Evolutionary conservation across 1,140 invertebrate species (phyloP).

Genomic region (Dinoponera quadriceps): DNA sequence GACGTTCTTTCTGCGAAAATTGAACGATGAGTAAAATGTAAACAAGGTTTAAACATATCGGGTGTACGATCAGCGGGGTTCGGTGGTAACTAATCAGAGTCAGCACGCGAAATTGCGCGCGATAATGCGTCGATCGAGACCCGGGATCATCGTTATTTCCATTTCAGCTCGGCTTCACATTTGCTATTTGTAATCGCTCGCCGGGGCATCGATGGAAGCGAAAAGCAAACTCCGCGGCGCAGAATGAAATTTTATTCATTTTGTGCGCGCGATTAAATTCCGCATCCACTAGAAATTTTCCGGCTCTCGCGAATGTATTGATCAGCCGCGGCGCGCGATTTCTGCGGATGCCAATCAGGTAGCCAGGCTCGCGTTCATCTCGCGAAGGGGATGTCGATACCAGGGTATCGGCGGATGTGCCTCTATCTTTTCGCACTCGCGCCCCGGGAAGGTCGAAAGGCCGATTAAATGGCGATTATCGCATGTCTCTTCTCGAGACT

Average conservation of each 20-base stretch:
- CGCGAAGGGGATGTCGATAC: conserved; percentile 31
- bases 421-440: conserved; percentile 13
- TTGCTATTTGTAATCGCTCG: not conserved
- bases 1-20: conserved; percentile 21
- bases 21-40: not conserved
- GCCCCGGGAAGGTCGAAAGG: not conserved
- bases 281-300: not conserved
- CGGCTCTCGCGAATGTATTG: conserved; percentile 10
- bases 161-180: too few species aligned
- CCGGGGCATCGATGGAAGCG: not conserved
- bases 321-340: conserved; percentile 23
- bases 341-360: conserved; percentile 42
- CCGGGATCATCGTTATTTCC: not conserved
- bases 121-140: not conserved
- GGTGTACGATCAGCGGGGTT: too few species aligned
- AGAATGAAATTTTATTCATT: not conserved
- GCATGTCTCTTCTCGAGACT: not conserved
- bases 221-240: not conserved
- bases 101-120: too few species aligned
- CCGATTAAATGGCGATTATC: conserved; percentile 21
- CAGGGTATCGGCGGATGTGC: conserved; percentile 35
- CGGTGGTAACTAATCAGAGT: too few species aligned
- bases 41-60: too few species aligned
- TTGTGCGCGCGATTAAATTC: conserved; percentile 21
- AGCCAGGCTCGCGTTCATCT: conserved; percentile 14